These are phyloP conservation scores for Drosophila oshimai DNA, from an alignment of 1,140 invertebrate species.

Conservation along the genomic window DNA sequence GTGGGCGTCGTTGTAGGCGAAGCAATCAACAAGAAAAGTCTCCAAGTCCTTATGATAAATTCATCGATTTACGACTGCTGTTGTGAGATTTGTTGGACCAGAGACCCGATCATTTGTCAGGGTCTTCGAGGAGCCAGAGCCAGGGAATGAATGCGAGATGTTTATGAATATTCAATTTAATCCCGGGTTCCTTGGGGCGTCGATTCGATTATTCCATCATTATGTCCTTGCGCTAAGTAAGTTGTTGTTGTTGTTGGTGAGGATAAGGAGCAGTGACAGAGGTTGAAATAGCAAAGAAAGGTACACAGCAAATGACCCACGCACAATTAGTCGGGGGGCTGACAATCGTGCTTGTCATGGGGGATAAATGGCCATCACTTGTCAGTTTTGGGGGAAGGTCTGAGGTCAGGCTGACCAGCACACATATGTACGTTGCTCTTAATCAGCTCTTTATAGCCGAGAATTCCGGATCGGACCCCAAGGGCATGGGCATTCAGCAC, in stretches of 20 bases:
- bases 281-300: too few species aligned
- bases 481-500: background rate
- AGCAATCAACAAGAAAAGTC: background rate
- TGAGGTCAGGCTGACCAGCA: too few species aligned
- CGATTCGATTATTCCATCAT: conserved; percentile 8
- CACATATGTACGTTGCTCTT: conserved; percentile 1
- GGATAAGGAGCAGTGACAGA: too few species aligned
- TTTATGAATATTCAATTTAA: conserved; percentile 35
- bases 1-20: background rate
- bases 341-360: background rate
- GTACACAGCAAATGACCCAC: background rate
- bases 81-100: background rate
- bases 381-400: too few species aligned
- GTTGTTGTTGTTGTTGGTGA: too few species aligned
- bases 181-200: background rate
- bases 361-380: conserved; percentile 20
- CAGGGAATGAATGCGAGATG: background rate
- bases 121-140: background rate
- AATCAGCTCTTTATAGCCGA: conserved; percentile 41
- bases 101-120: conserved; percentile 6
- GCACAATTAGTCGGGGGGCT: conserved; percentile 12
- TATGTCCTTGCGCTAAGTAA: background rate
- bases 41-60: conserved; percentile 22
- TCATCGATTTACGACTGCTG: conserved; percentile 43
- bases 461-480: background rate